Evolutionary conservation across 1,140 invertebrate genomes (phyloP).

Genomic region (Galendromus occidentalis): DNA sequence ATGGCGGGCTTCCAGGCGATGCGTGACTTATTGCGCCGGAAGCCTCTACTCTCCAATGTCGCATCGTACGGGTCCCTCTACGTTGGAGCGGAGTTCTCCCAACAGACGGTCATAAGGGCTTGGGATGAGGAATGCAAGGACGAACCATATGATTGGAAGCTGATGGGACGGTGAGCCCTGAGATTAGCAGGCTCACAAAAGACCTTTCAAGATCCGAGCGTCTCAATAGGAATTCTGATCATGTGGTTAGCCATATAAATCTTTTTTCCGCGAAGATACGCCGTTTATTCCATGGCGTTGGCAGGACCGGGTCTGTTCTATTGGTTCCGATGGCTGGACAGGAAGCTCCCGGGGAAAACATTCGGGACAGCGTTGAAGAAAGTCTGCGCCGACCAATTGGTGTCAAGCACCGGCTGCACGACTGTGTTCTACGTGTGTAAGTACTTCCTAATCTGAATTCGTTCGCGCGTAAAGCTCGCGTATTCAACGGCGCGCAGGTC

Average conservation of each 20-base stretch:
- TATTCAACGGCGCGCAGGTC: too few species aligned
- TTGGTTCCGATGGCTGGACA: slow-evolving; percentile 59
- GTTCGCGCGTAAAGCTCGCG: too few species aligned
- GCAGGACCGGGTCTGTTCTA: slow-evolving; percentile 17
- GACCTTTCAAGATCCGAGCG: too few species aligned
- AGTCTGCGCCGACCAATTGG: slow-evolving; percentile 49
- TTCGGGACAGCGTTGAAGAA: slow-evolving; percentile 43
- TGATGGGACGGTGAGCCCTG: slow-evolving; percentile 34
- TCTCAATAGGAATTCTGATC: not conserved
- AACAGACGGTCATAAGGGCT: slow-evolving; percentile 42
- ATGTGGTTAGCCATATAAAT: not conserved
- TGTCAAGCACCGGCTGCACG: slow-evolving; percentile 48
- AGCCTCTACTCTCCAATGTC: slow-evolving; percentile 46
- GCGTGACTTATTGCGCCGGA: slow-evolving; percentile 24
- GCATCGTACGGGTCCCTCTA: slow-evolving; percentile 51
- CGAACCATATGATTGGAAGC: slow-evolving; percentile 13
- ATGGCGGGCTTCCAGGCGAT: not conserved
- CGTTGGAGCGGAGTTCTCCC: slow-evolving; percentile 49
- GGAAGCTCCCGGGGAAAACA: slow-evolving; percentile 41
- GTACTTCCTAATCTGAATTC: too few species aligned
- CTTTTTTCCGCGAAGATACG: not conserved
- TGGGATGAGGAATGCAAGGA: not conserved
- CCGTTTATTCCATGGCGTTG: not conserved
- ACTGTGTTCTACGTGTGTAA: slow-evolving; percentile 46
- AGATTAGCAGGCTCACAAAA: too few species aligned